Conservation (phyloP, 23 tunicate species). For the Phallusia fumigata region DNA sequence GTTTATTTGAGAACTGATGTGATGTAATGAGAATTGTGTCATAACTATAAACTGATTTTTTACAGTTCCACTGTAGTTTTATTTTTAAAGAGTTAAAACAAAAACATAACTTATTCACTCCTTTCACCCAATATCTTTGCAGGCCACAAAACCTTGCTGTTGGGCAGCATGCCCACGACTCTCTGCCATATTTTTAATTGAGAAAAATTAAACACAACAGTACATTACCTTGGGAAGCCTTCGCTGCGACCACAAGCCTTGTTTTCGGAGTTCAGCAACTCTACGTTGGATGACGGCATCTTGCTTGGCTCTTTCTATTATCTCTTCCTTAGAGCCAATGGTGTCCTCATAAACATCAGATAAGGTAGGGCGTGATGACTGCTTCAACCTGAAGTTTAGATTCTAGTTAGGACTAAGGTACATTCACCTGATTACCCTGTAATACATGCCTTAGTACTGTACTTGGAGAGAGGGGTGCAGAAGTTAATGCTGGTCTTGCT, state of each 20-base stretch:
- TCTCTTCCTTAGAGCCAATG: slow-evolving; percentile 84
- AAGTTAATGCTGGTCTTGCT: background rate
- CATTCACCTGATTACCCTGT: background rate
- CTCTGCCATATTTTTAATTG: no score
- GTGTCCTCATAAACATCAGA: slow-evolving; percentile 69
- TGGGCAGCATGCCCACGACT: no score
- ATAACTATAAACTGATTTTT: no score
- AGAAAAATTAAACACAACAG: no score
- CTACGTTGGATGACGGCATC: slow-evolving; percentile 80
- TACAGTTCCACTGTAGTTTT: background rate
- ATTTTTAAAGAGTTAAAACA: no score
- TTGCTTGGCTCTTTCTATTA: slow-evolving; percentile 86
- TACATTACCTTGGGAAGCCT: slow-evolving; percentile 68
- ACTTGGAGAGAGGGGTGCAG: background rate
- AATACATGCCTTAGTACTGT: background rate
- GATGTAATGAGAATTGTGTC: no score
- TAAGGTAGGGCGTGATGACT: slow-evolving; percentile 18
- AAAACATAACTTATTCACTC: background rate
- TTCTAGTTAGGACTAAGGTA: background rate
- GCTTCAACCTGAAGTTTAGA: slow-evolving; percentile 22
- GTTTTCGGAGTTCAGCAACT: slow-evolving; percentile 77
- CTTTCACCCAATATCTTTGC: background rate
- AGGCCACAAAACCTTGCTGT: slow-evolving; percentile 13
- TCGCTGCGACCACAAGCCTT: slow-evolving; percentile 86
- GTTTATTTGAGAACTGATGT: no score